Conservation (phyloP, 2,797 vertebrate genomes). For the Liasis olivaceus region DNA sequence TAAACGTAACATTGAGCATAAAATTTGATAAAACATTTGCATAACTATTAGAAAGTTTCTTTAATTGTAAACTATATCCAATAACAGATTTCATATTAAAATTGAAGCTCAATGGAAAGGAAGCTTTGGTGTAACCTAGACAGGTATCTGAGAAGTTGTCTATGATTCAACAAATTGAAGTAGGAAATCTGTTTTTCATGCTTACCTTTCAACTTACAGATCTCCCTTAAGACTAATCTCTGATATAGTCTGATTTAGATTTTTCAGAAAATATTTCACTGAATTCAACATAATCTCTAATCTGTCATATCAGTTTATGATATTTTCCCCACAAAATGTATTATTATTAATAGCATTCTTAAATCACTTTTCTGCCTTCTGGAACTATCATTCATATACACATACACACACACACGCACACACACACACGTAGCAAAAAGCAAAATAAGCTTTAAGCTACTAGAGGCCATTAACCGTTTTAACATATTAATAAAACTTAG, state of each 20-base stretch:
- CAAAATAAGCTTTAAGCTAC: not conserved
- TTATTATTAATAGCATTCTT: not conserved
- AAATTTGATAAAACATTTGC: not conserved
- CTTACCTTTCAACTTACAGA: constrained; percentile 15
- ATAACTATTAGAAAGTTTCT: constrained; percentile 17
- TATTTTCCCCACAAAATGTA: not conserved
- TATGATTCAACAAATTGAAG: constrained; percentile 5
- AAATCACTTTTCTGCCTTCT: not conserved
- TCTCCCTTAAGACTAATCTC: not conserved
- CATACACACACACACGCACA: no score
- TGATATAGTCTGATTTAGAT: not conserved
- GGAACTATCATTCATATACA: not conserved
- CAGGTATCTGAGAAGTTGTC: constrained; percentile 15
- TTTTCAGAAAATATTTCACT: not conserved
- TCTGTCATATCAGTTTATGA: not conserved
- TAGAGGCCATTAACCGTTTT: not conserved
- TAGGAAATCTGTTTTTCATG: constrained; percentile 13
- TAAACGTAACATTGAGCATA: constrained; percentile 15
- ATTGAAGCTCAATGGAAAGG: constrained; percentile 3
- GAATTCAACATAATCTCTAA: not conserved
- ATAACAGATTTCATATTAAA: constrained; percentile 9
- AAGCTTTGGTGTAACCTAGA: not conserved
- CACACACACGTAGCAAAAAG: no score
- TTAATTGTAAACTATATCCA: constrained; percentile 14
- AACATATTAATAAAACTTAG: not conserved